phyloP scores from a whole-genome alignment of 2,888 invertebrate species.

The Rosalia funebris region DNA sequence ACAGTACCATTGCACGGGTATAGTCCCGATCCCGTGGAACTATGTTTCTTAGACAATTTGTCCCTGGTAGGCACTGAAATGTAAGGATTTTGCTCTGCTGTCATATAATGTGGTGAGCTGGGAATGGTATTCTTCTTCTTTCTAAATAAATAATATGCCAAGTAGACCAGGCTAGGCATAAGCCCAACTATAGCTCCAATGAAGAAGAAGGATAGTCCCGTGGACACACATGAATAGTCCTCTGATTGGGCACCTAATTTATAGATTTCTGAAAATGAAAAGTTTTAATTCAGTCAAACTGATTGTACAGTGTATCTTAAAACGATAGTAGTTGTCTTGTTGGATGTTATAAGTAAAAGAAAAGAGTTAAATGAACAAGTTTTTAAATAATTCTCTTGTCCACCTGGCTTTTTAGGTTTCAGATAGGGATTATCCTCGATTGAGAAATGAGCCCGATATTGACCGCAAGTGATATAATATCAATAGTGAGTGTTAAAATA shows the following conservation, averaged over 20 bases:
- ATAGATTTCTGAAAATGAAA: slow-evolving; percentile 39
- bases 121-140: slow-evolving; percentile 70
- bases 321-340: too few relatives aligned
- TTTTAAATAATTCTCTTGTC: too few relatives aligned
- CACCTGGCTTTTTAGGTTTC: too few relatives aligned
- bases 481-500: too few relatives aligned
- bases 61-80: slow-evolving; percentile 85
- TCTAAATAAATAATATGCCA: slow-evolving; percentile 51
- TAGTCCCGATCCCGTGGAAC: slow-evolving; percentile 61
- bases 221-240: slow-evolving; percentile 42
- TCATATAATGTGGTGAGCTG: slow-evolving; percentile 83
- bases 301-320: too few relatives aligned
- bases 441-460: too few relatives aligned
- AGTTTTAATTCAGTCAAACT: not conserved
- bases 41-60: slow-evolving; percentile 66
- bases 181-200: slow-evolving; percentile 53
- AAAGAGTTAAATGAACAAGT: too few relatives aligned
- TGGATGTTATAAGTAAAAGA: too few relatives aligned
- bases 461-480: too few relatives aligned
- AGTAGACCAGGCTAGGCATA: slow-evolving; percentile 52
- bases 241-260: slow-evolving; percentile 34
- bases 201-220: slow-evolving; percentile 47
- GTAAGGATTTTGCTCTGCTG: slow-evolving; percentile 84
- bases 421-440: too few relatives aligned
- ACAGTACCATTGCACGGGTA: slow-evolving; percentile 51